Percentiles rank a stretch among this genome's conserved stretches.
phyloP scores from a whole-genome alignment of 2,797 vertebrate genomes.

The Sebastes matsubarae region DNA sequence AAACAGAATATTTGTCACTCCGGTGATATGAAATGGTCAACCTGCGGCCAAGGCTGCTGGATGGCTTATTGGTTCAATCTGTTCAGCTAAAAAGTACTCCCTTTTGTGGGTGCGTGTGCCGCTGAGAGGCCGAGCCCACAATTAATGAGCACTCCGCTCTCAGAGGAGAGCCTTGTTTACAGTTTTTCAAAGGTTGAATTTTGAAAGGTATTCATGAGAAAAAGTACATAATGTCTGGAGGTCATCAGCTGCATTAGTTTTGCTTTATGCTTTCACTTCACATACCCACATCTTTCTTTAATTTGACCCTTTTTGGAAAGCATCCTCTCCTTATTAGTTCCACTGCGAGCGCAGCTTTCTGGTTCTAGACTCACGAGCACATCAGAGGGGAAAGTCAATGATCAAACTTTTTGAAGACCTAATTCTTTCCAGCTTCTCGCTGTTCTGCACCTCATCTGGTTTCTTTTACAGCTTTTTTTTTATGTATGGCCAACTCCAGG shows the following conservation, averaged over 20 bases:
- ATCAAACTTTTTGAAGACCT: constrained; percentile 62
- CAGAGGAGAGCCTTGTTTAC: constrained; percentile 27
- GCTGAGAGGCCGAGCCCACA: constrained; percentile 19
- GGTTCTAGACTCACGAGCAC: constrained; percentile 47
- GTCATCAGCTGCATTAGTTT: constrained; percentile 8
- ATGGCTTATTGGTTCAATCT: constrained; percentile 38
- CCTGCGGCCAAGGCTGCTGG: neutral
- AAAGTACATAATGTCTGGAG: neutral
- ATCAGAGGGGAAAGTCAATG: constrained; percentile 46
- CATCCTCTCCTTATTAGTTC: constrained; percentile 63
- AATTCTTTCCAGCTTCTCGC: constrained; percentile 70
- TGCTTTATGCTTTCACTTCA: constrained; percentile 13
- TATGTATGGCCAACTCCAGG: constrained; percentile 29
- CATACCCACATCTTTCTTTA: constrained; percentile 26
- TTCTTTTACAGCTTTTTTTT: constrained; percentile 53
- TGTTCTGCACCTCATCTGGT: constrained; percentile 67
- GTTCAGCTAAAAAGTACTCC: constrained; percentile 25
- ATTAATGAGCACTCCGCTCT: constrained; percentile 43
- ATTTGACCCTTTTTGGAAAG: constrained; percentile 26
- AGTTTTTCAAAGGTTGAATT: constrained; percentile 27
- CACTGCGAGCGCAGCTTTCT: constrained; percentile 24
- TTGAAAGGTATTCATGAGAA: constrained; percentile 24
- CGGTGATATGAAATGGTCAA: constrained; percentile 20
- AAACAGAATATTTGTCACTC: constrained; percentile 10
- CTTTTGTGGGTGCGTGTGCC: constrained; percentile 1